Base-by-base conservation (phyloP, 2,888 invertebrate genomes). In the Amiota communis region DNA sequence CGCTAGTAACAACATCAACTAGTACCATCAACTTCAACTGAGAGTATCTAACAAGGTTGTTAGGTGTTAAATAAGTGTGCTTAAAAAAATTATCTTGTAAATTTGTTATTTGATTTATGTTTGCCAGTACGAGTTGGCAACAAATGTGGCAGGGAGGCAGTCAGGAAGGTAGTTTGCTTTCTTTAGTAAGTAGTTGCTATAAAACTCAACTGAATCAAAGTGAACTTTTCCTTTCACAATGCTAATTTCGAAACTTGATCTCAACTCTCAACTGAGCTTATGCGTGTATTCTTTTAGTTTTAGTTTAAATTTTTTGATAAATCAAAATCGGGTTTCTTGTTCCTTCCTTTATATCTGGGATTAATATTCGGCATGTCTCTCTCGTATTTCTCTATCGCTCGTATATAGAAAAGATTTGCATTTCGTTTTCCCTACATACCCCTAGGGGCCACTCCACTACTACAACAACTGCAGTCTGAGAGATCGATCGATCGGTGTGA, bases 81-180 rank as follows among this genome's bases (percentile, higher is more conserved):
- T 85, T 81, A 83, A 83, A 86, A 87, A 87, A 84, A 86, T 87
- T 87, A 87, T 87, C 87, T 87, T 83, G 81, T 87, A 86, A 83
- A 86, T 86, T 86, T 83, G 85, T 73, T 82, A 82, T 86, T 86
- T 86, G 86, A 86, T 86, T 86, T 86, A 86, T 86, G 87, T 79
- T 80, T 75, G 77, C 71, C 53, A 59, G 20, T 20, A 20, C 57
- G 11, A 15, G 57, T 8, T 12, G 20, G 1, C 3, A 51, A 51
- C 53, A n/a, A 51, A 51, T 12, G n/a, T n/a, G 53, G 59, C 15
- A 57, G 57, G 57, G 23, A n/a, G 36, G 51, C 71, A 47, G 59
- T 72, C 68, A 71, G 61, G 72, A 71, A 64, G 23, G 72, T 69
- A 61, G 76, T 72, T 36, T 36, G 36, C 23, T 23, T 23, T 23